Percentiles rank a stretch among this genome's conserved stretches.
These are phyloP conservation scores for Gracilinanus agilis DNA, from an alignment of 2,113 vertebrate species.

Conservation along the genomic window DNA sequence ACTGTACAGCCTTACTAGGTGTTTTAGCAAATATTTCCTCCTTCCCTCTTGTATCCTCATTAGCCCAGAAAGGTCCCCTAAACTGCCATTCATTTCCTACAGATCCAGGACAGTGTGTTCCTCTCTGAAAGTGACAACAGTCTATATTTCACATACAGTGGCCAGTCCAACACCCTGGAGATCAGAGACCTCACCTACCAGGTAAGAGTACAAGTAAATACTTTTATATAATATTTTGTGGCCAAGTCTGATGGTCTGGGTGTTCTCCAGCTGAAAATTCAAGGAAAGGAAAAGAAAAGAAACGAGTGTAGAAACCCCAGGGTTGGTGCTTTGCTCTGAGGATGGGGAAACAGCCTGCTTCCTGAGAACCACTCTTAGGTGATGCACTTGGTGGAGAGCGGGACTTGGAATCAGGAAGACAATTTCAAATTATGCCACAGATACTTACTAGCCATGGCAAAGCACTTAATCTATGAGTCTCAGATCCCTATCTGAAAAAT, in stretches of 20 bases:
- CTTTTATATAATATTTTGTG: neutral
- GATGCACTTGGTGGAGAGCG: neutral
- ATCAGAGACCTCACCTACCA: constrained; percentile 93
- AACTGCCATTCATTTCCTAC: constrained; percentile 20
- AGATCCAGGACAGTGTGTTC: constrained; percentile 88
- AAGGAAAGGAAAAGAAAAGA: neutral
- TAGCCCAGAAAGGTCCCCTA: neutral
- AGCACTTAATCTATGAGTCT: neutral
- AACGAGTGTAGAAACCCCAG: neutral
- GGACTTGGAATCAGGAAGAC: no score
- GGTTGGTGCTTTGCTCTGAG: neutral
- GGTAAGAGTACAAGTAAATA: constrained; percentile 82
- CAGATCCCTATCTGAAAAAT: neutral
- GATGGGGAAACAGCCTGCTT: neutral
- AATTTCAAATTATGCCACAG: neutral
- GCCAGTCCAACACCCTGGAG: constrained; percentile 91
- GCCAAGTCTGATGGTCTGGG: neutral
- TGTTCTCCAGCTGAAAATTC: neutral
- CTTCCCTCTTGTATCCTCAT: constrained; percentile 14
- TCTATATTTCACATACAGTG: constrained; percentile 96
- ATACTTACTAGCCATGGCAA: neutral
- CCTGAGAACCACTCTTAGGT: neutral
- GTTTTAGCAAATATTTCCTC: neutral
- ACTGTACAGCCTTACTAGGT: neutral
- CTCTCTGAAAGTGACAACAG: constrained; percentile 93